Evolutionary conservation across 1,140 invertebrate species (phyloP).

Genomic region (Drosophila kikkawai): DNA sequence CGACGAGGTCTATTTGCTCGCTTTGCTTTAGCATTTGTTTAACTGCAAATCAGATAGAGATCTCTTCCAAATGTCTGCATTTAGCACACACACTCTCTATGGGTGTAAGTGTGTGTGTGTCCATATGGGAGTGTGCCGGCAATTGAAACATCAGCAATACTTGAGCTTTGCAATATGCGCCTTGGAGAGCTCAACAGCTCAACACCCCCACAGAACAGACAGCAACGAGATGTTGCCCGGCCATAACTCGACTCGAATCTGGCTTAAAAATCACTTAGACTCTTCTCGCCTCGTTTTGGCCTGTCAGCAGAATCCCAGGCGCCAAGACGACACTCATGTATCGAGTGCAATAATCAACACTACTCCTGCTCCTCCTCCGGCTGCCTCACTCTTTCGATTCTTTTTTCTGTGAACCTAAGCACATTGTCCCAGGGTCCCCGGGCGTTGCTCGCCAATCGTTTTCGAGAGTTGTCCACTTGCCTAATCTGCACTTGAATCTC

Average conservation of each 20-base stretch:
- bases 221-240: conserved; percentile 31
- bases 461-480: conserved; percentile 62
- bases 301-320: conserved; percentile 62
- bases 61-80: conserved; percentile 74
- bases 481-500: conserved; percentile 64
- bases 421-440: conserved; percentile 47
- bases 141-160: conserved; percentile 83
- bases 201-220: conserved; percentile 43
- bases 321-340: conserved; percentile 57
- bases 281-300: conserved; percentile 44
- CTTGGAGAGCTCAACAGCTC: conserved; percentile 38
- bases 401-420: conserved; percentile 72
- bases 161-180: conserved; percentile 68
- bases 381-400: neutral
- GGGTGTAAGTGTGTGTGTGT: neutral
- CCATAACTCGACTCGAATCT: conserved; percentile 74
- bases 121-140: conserved; percentile 17
- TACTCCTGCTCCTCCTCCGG: neutral
- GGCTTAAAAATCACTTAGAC: conserved; percentile 79
- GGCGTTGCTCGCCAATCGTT: conserved; percentile 53
- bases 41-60: conserved; percentile 75
- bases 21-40: conserved; percentile 59
- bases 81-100: conserved; percentile 13
- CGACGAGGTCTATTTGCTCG: conserved; percentile 17
- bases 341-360: conserved; percentile 75